Percentiles rank a stretch among this genome's conserved stretches.
These are phyloP conservation scores for Acrobasis suavella DNA, from an alignment of 2,888 invertebrate species.

Conservation along the genomic window DNA sequence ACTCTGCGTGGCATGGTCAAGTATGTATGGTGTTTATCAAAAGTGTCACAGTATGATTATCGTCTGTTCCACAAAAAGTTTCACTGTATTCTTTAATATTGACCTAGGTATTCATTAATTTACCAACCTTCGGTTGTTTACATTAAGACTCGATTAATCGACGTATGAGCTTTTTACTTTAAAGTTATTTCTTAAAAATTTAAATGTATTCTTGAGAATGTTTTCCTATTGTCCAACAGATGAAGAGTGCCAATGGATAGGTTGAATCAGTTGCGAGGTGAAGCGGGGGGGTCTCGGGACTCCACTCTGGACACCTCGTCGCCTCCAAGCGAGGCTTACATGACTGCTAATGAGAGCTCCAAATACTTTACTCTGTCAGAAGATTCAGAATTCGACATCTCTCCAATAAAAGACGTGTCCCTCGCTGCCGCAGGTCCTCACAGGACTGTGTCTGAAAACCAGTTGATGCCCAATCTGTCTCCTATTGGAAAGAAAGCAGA, in stretches of 20 bases:
- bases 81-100: constrained; percentile 74
- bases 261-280: constrained; percentile 69
- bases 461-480: constrained; percentile 61
- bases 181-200: neutral
- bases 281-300: constrained; percentile 64
- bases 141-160: constrained; percentile 52
- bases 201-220: constrained; percentile 22
- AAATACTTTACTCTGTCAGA: constrained; percentile 75
- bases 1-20: constrained; percentile 42
- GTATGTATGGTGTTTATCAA: constrained; percentile 50
- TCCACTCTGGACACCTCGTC: constrained; percentile 68
- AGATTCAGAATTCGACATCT: constrained; percentile 65
- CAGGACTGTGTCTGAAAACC: constrained; percentile 49
- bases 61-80: constrained; percentile 72
- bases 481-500: constrained; percentile 66
- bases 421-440: constrained; percentile 50
- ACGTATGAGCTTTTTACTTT: constrained; percentile 33
- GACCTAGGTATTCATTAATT: constrained; percentile 75
- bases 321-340: constrained; percentile 64
- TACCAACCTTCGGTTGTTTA: constrained; percentile 68
- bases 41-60: constrained; percentile 77
- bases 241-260: constrained; percentile 80
- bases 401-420: constrained; percentile 62
- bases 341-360: constrained; percentile 73
- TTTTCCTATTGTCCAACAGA: constrained; percentile 62